Percentiles rank a stretch among this genome's conserved stretches.
Conservation (phyloP, 2,797 vertebrate genomes). For the Botia kubotai region DNA sequence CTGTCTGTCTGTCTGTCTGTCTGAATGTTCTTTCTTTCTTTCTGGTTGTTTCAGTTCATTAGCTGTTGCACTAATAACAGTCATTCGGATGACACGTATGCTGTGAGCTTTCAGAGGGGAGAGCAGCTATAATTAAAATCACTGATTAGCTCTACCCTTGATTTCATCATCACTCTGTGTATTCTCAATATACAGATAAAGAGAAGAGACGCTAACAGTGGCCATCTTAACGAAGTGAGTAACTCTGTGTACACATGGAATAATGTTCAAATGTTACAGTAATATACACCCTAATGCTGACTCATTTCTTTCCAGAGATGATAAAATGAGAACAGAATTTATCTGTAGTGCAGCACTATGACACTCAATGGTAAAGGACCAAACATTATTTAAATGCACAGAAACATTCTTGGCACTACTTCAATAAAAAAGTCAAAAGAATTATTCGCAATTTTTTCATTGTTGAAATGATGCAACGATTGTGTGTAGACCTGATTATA, state of each 20-base stretch:
- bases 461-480: neutral
- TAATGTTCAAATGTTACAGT: neutral
- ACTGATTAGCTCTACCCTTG: slow-evolving; percentile 4
- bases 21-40: too few relatives aligned
- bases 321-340: too few relatives aligned
- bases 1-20: too few relatives aligned
- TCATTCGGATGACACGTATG: neutral
- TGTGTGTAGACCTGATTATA: neutral
- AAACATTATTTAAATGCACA: too few relatives aligned
- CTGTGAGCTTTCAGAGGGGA: neutral
- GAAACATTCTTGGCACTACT: too few relatives aligned
- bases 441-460: neutral
- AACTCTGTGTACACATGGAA: neutral
- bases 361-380: too few relatives aligned
- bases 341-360: too few relatives aligned
- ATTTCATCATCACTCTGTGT: neutral
- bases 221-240: neutral
- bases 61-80: neutral
- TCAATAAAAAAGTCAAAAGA: too few relatives aligned
- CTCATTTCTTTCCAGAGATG: too few relatives aligned
- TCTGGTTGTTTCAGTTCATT: neutral
- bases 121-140: neutral
- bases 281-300: too few relatives aligned
- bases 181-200: neutral
- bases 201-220: neutral